These are phyloP conservation scores for Girardia tigrina DNA, from an alignment of 2,888 invertebrate species.

Conservation along the genomic window DNA sequence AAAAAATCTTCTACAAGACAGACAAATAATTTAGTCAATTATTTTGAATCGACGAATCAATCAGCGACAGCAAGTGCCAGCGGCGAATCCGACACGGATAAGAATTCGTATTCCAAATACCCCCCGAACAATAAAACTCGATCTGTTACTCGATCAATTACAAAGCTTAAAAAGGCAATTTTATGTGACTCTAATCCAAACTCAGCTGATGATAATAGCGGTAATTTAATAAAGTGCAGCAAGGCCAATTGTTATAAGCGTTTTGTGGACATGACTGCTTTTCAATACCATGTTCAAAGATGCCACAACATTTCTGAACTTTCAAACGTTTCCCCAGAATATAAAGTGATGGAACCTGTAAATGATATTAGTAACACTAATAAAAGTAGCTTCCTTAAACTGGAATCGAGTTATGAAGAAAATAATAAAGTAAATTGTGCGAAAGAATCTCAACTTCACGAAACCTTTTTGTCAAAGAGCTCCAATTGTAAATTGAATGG, in stretches of 20 bases:
- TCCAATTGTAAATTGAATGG: background rate
- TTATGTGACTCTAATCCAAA: conserved; percentile 9
- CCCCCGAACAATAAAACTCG: background rate
- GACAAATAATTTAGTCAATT: background rate
- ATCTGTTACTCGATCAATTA: background rate
- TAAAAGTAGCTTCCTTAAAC: background rate
- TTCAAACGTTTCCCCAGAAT: background rate
- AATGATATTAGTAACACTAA: background rate
- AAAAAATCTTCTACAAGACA: background rate
- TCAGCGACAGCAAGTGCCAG: background rate
- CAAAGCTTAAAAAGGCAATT: background rate
- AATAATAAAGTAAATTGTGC: background rate
- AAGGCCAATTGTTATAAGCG: conserved; percentile 25
- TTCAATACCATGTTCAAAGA: conserved; percentile 18
- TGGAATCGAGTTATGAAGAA: background rate
- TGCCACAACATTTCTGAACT: background rate
- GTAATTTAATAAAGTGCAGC: conserved; percentile 1
- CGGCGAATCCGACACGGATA: background rate
- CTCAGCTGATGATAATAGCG: conserved; percentile 16
- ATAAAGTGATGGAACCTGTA: background rate
- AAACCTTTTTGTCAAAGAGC: background rate
- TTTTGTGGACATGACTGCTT: conserved; percentile 28
- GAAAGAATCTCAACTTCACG: background rate
- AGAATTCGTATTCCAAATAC: background rate
- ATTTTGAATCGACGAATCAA: background rate